These are phyloP conservation scores for Anguilla pacifica DNA, from an alignment of 2,797 vertebrate species.

Conservation along the genomic window DNA sequence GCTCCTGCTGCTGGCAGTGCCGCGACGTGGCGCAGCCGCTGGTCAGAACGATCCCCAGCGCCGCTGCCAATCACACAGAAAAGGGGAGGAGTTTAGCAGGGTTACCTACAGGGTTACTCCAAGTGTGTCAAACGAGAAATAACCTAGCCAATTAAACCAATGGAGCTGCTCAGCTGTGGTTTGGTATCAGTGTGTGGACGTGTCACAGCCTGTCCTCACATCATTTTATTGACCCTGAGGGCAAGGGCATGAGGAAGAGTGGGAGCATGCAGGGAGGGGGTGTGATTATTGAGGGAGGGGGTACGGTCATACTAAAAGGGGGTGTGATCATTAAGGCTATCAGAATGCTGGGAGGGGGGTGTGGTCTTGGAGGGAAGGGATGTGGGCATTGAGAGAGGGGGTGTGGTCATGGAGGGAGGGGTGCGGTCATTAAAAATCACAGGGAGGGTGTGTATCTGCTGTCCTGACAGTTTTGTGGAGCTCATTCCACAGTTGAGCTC, in stretches of 20 bases:
- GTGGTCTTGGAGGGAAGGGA: not conserved
- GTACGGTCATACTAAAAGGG: not conserved
- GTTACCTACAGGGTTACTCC: conserved; percentile 17
- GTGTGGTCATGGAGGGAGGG: too few relatives aligned
- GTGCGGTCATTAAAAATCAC: too few relatives aligned
- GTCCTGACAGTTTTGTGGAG: too few relatives aligned
- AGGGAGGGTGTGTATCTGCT: too few relatives aligned
- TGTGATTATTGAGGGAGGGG: not conserved
- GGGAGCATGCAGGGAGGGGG: not conserved
- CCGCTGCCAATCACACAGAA: conserved; percentile 66
- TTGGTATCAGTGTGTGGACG: not conserved
- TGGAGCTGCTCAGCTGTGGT: not conserved
- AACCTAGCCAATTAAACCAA: not conserved
- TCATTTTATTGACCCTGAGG: not conserved
- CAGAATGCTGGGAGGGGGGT: not conserved
- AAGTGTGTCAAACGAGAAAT: not conserved
- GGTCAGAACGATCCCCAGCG: conserved; percentile 83
- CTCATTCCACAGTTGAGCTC: too few relatives aligned
- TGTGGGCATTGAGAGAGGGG: not conserved
- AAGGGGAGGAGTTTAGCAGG: conserved; percentile 11
- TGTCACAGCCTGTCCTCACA: not conserved
- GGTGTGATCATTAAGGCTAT: not conserved
- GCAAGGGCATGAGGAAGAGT: not conserved
- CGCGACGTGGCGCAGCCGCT: conserved; percentile 90
- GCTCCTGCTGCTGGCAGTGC: conserved; percentile 89